Conservation (phyloP, 2,888 invertebrate species). For the Calliphora vomitoria region DNA sequence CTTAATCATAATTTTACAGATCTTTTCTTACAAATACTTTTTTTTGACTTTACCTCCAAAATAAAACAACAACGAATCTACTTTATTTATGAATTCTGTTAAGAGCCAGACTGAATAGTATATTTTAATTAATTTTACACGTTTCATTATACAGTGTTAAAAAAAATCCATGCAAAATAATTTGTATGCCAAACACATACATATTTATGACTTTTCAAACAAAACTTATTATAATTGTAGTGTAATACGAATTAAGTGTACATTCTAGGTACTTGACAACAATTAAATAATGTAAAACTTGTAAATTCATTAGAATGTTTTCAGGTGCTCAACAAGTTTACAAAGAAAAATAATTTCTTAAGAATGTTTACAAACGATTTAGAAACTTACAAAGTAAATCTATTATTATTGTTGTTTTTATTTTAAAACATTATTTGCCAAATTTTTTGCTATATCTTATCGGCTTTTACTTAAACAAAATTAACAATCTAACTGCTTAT, state of each 20-base stretch:
- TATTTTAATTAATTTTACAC: too few species aligned
- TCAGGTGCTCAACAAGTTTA: neutral
- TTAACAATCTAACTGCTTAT: neutral
- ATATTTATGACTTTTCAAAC: neutral
- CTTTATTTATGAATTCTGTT: too few species aligned
- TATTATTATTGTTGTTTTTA: neutral
- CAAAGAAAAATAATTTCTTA: neutral
- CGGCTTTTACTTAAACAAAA: neutral
- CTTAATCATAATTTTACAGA: too few species aligned
- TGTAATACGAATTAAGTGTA: neutral
- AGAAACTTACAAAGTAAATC: neutral
- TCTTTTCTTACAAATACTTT: too few species aligned
- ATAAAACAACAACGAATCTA: too few species aligned
- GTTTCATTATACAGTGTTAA: neutral
- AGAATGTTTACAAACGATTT: neutral
- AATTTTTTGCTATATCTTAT: constrained; percentile 1
- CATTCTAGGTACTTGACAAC: neutral
- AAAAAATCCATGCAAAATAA: neutral
- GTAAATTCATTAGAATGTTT: neutral
- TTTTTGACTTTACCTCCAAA: too few species aligned
- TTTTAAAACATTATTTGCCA: neutral
- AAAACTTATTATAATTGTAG: neutral
- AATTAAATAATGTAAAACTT: neutral
- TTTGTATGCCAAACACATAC: neutral
- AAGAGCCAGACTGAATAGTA: too few species aligned